Conservation (phyloP, 2,888 invertebrate species). For the Parapristionchus giblindavisi region DNA sequence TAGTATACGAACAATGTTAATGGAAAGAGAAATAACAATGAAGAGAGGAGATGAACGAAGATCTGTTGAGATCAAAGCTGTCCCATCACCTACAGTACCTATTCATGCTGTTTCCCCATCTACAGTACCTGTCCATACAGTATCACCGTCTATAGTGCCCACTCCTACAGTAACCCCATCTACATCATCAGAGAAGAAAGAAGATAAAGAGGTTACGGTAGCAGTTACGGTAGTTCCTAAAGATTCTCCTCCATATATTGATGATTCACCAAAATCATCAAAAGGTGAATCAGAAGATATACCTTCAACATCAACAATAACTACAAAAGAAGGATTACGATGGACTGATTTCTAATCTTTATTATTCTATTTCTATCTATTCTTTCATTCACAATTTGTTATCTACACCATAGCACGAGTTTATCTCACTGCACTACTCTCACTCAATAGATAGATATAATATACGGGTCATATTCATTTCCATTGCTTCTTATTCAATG, state of each 20-base stretch:
- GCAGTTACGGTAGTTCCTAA: background rate
- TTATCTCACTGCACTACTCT: background rate
- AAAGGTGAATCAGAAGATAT: constrained; percentile 26
- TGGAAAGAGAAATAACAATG: constrained; percentile 32
- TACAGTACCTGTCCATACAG: too few relatives aligned
- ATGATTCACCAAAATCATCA: constrained; percentile 54
- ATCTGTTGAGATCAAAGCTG: constrained; percentile 3
- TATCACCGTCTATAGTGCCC: too few relatives aligned
- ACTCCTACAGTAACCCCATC: background rate
- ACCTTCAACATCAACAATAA: constrained; percentile 1
- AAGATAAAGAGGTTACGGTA: background rate
- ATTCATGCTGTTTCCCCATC: too few relatives aligned
- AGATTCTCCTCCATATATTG: constrained; percentile 59
- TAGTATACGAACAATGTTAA: constrained; percentile 24
- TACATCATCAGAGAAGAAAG: background rate
- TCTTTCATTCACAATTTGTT: too few relatives aligned
- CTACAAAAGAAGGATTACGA: constrained; percentile 23
- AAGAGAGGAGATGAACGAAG: constrained; percentile 6
- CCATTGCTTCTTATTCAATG: constrained; percentile 2
- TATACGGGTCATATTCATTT: constrained; percentile 5
- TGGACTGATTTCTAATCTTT: constrained; percentile 34
- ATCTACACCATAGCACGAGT: too few relatives aligned
- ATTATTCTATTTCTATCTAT: background rate
- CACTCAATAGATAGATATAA: background rate
- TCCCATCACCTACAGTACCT: constrained; percentile 10